Conservation (phyloP, 1,140 invertebrate genomes). For the Homalodisca vitripennis region DNA sequence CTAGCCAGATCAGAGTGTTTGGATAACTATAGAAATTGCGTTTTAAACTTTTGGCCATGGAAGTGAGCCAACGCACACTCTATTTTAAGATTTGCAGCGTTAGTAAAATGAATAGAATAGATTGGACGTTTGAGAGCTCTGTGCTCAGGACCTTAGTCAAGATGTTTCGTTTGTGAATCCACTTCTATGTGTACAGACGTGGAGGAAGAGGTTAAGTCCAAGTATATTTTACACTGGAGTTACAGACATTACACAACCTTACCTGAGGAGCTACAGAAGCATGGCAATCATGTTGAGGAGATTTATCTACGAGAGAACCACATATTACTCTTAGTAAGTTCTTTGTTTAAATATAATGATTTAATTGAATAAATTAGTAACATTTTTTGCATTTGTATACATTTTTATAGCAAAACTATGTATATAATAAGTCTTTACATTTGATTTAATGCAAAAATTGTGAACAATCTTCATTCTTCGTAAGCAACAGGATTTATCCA, state of each 20-base stretch:
- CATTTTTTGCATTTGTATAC: too few relatives aligned
- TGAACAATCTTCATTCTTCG: too few relatives aligned
- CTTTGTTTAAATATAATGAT: too few relatives aligned
- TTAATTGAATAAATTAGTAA: too few relatives aligned
- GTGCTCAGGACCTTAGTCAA: neutral
- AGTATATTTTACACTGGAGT: slow-evolving; percentile 32
- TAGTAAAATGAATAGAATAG: slow-evolving; percentile 18
- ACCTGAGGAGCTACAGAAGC: slow-evolving; percentile 23
- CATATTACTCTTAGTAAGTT: slow-evolving; percentile 16
- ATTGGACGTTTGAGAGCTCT: slow-evolving; percentile 6
- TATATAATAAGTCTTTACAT: too few relatives aligned
- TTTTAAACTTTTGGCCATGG: slow-evolving; percentile 18
- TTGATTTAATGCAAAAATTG: too few relatives aligned
- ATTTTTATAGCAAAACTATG: too few relatives aligned
- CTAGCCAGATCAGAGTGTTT: neutral
- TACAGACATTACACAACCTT: slow-evolving; percentile 21
- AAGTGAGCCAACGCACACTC: slow-evolving; percentile 13
- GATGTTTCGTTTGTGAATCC: neutral
- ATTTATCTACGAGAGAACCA: slow-evolving; percentile 31
- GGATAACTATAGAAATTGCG: neutral
- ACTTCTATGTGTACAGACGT: slow-evolving; percentile 6
- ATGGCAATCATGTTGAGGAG: slow-evolving; percentile 30
- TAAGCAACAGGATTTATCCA: too few relatives aligned
- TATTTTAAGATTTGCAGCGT: slow-evolving; percentile 29
- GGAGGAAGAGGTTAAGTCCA: slow-evolving; percentile 26